Percentiles rank a stretch among this genome's conserved stretches.
phyloP scores from a whole-genome alignment of 2,888 invertebrate genomes.

The Galerucella pusilla region DNA sequence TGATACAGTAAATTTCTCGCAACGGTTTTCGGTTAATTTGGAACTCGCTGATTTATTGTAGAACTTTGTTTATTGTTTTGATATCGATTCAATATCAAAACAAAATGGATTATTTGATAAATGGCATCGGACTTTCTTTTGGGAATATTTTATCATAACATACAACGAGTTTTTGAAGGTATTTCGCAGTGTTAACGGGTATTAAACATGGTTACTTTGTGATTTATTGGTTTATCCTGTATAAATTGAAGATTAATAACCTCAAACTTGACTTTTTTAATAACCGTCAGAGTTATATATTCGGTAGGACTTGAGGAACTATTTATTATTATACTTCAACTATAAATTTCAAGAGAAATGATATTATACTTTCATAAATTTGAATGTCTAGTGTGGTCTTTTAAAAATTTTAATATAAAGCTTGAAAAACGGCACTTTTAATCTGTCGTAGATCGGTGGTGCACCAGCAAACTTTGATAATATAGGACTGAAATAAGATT shows the following conservation, averaged over 20 bases:
- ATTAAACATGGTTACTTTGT: too few species aligned
- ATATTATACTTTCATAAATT: slow-evolving; percentile 45
- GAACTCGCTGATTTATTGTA: not conserved
- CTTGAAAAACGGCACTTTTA: slow-evolving; percentile 52
- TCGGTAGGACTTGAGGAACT: slow-evolving; percentile 20
- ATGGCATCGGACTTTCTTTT: not conserved
- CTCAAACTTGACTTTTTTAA: slow-evolving; percentile 29
- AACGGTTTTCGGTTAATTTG: not conserved
- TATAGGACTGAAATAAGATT: slow-evolving; percentile 39
- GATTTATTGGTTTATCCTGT: not conserved
- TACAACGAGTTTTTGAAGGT: not conserved
- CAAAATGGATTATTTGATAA: not conserved
- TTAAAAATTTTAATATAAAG: slow-evolving; percentile 50
- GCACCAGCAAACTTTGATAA: slow-evolving; percentile 41
- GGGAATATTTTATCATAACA: too few species aligned
- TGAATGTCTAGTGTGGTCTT: slow-evolving; percentile 42
- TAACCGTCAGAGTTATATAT: slow-evolving; percentile 35
- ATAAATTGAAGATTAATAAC: slow-evolving; percentile 10
- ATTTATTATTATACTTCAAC: slow-evolving; percentile 40
- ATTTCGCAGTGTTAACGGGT: not conserved
- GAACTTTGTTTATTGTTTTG: not conserved
- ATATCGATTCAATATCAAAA: not conserved
- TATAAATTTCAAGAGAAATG: slow-evolving; percentile 41
- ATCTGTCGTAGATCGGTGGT: slow-evolving; percentile 45
- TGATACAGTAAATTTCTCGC: not conserved